Conservation (phyloP, 1,140 invertebrate species). For the Pemphigus obesinymphae region DNA sequence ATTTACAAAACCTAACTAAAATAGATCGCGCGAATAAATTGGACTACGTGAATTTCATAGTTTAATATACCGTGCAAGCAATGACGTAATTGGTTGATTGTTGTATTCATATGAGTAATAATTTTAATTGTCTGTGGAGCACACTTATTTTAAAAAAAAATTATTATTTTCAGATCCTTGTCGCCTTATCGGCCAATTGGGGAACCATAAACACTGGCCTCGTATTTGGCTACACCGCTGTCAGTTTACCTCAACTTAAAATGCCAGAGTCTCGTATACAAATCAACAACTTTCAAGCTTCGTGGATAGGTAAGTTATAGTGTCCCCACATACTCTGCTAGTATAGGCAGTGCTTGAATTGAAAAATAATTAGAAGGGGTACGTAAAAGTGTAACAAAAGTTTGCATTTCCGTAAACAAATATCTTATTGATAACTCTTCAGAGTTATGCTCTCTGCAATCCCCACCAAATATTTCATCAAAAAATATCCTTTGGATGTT, state of each 20-base stretch:
- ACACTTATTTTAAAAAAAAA: slow-evolving; percentile 57
- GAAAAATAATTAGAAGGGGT: too few relatives aligned
- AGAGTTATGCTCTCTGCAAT: too few relatives aligned
- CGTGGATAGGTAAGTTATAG: slow-evolving; percentile 62
- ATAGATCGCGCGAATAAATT: too few relatives aligned
- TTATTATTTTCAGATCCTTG: slow-evolving; percentile 55
- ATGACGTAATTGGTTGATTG: neutral
- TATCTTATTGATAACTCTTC: too few relatives aligned
- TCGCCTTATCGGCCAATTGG: slow-evolving; percentile 61
- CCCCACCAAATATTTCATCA: too few relatives aligned
- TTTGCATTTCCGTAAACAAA: too few relatives aligned
- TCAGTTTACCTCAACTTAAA: slow-evolving; percentile 63
- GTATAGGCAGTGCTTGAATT: too few relatives aligned
- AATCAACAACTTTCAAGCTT: slow-evolving; percentile 59
- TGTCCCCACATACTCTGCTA: too few relatives aligned
- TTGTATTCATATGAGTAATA: neutral
- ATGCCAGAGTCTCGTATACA: slow-evolving; percentile 55
- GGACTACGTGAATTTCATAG: too few relatives aligned
- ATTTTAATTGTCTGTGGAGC: neutral
- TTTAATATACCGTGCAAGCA: neutral
- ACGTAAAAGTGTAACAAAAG: too few relatives aligned
- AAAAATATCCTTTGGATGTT: too few relatives aligned
- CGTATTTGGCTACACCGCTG: slow-evolving; percentile 69
- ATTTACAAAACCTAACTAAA: neutral
- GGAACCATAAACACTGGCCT: slow-evolving; percentile 68